Evolutionary conservation across 2,888 invertebrate genomes (phyloP), one percentile per base, ranked within the genome.

Genomic region (Mamestra brassicae): DNA sequence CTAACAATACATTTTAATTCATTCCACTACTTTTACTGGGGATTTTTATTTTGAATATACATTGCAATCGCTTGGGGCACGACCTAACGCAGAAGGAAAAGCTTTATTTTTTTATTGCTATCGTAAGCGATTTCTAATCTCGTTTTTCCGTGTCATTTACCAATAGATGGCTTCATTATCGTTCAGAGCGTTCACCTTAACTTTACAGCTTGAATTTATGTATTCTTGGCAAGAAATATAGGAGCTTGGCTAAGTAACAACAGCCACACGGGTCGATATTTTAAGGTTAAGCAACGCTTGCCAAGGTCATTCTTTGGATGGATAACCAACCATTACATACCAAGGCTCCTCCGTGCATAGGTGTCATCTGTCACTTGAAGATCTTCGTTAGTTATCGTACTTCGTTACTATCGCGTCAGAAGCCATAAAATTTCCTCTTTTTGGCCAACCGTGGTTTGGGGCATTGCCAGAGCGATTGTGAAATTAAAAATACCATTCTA

Each of bases 91-190:
- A 81, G 68, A 80, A 82, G 78, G 78, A 60, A 77, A 78, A 73
- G 71, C 78, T 81, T 81, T 87, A 86, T 87, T 87, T 86, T 26
- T 88, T 89, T 79, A 89, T 87, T 81, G 80, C 80, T 68, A 77
- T 82, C 63, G 64, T 85, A 88, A 80, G 83, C 84, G 83, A 88
- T 87, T 88, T 87, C 81, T 88, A 89, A 90, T 89, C 88, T 89
- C 83, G 77, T 88, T 87, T 81, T 89, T 88, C 86, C 85, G 81
- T 85, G 81, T 87, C 88, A 89, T 86, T 90, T 86, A 82, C 74
- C 83, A 87, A 84, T 88, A 81, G 84, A 85, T 86, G 75, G 78
- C 85, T 87, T 87, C 86, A 90, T 89, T 88, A 89, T 87, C 85
- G 81, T 87, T 85, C 71, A 74, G 79, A 83, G 74, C 78, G 79